Evolutionary conservation across 2,797 vertebrate genomes (phyloP), one percentile per base, ranked within the genome.

Genomic region (Spea hammondii): DNA sequence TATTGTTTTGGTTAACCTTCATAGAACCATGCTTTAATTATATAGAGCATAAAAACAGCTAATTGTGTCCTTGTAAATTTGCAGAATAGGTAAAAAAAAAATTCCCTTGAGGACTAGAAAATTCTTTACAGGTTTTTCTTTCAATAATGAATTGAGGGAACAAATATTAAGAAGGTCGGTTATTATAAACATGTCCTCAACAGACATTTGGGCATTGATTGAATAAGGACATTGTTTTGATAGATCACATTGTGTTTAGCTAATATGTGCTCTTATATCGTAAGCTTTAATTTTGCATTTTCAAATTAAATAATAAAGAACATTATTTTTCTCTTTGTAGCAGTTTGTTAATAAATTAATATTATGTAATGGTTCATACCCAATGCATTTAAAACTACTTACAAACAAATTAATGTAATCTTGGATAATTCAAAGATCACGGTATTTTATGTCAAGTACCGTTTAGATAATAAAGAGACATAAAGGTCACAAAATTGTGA

Each of bases 61-160:
- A 5, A 51, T 59, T 5, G 6, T 49, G 62, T 49, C 77, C 60
- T 78, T 78, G 62, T 59, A 65, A 50, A 71, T 47, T 57, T 71
- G 32, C 9, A 78, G 13, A 53, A 44, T 50, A 7, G 57, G 5
- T 3, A 13, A 12, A 59, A 17, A 62, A 78, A 65, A n/a, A 66
- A 55, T 72, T 62, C 53, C 14, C 14, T 67, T 46, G 66, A 66
- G 49, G 57, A 72, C 51, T 72, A 12, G 55, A 72, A n/a, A 51
- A 57, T 72, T 78, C 49, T 72, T 72, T 59, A 17, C 45, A 77
- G 32, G 49, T 66, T 78, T 47, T 59, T 50, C 70, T 50, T 57
- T 45, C 13, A 44, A 65, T n/a, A 77, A 64, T 72, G 60, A 6
- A 44, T 55, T 71, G 70, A 12, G 59, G 11, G 46, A 17, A 47